phyloP scores from a whole-genome alignment of 2,888 invertebrate species.

The Athripsodes cinereus region DNA sequence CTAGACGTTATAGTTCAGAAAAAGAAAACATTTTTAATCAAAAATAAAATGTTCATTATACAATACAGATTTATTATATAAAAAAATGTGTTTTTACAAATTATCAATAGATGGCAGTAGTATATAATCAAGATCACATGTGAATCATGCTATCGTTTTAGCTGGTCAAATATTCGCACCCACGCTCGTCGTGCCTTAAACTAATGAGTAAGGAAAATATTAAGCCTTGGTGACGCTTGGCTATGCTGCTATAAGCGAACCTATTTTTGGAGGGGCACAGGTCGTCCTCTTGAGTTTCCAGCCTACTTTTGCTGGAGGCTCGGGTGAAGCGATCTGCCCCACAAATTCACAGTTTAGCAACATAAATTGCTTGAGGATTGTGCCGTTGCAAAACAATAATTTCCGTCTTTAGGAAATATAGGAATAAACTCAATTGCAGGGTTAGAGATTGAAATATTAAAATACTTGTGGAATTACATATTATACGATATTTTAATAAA shows the following conservation, averaged over 20 bases:
- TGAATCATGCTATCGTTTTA: background rate
- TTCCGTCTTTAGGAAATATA: too few relatives aligned
- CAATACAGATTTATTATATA: too few relatives aligned
- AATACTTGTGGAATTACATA: too few relatives aligned
- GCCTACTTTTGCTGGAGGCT: conserved; percentile 72
- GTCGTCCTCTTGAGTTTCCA: conserved; percentile 72
- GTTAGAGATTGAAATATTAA: too few relatives aligned
- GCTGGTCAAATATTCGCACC: background rate
- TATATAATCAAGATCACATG: background rate
- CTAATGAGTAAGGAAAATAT: conserved; percentile 98
- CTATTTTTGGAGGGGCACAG: conserved; percentile 77
- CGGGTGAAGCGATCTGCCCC: conserved; percentile 79
- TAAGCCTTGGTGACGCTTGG: conserved; percentile 87
- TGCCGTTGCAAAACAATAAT: too few relatives aligned
- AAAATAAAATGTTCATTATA: too few relatives aligned
- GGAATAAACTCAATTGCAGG: too few relatives aligned
- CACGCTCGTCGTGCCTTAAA: conserved; percentile 72
- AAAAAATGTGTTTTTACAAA: background rate
- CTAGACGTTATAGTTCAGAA: too few relatives aligned
- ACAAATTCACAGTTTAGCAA: background rate
- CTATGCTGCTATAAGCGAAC: conserved; percentile 57
- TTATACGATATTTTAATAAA: too few relatives aligned
- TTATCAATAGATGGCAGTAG: conserved; percentile 14
- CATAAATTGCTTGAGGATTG: too few relatives aligned
- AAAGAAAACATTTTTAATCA: too few relatives aligned